A percentile compares a stretch with the other conserved stretches of the same genome.
These are phyloP conservation scores for Ibidorhyncha struthersii DNA, from an alignment of 2,113 vertebrate genomes.

Conservation along the genomic window DNA sequence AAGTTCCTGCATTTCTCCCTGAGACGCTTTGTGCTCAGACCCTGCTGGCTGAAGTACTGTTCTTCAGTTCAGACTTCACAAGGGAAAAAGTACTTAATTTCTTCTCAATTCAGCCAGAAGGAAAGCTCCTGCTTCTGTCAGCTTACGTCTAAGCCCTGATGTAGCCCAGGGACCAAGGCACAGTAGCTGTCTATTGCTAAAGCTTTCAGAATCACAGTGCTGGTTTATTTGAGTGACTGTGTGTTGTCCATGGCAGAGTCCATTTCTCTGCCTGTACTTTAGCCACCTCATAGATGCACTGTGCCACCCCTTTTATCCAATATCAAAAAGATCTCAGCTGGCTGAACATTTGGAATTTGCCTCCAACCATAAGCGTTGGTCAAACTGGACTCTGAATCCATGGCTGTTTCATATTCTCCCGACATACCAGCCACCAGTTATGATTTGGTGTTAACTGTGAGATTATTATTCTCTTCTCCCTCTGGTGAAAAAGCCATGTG, in stretches of 20 bases:
- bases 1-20: neutral
- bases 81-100: neutral
- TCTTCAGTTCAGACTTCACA: neutral
- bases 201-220: neutral
- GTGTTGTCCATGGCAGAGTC: neutral
- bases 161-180: neutral
- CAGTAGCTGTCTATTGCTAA: neutral
- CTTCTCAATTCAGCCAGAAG: neutral
- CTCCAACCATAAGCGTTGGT: neutral
- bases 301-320: neutral
- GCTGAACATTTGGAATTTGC: neutral
- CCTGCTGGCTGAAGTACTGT: neutral
- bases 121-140: neutral
- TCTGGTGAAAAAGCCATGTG: neutral
- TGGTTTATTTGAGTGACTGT: neutral
- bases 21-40: neutral
- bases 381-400: neutral
- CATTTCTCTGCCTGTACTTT: neutral
- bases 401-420: neutral
- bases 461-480: neutral
- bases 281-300: neutral
- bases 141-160: neutral
- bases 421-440: neutral
- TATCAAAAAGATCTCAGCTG: neutral
- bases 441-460: neutral